Evolutionary conservation across 2,888 invertebrate genomes (phyloP).

Genomic region (Chironomus riparius): DNA sequence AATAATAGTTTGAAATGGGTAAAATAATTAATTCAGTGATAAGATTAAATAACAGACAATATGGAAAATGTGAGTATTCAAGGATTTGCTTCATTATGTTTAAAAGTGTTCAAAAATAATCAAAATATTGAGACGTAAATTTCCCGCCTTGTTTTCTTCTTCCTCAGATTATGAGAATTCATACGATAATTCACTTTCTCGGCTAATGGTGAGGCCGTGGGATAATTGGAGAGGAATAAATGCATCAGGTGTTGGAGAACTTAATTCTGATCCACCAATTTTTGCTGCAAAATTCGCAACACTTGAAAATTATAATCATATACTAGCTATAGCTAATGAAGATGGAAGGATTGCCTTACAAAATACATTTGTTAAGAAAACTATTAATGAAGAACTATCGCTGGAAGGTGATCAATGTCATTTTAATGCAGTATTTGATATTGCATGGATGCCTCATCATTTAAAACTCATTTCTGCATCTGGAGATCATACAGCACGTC

Average conservation of each 20-base stretch:
- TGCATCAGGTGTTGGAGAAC: constrained; percentile 44
- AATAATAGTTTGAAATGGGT: constrained; percentile 29
- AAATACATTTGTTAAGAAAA: constrained; percentile 43
- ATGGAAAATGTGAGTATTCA: constrained; percentile 18
- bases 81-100: not conserved
- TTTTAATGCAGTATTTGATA: constrained; percentile 80
- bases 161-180: constrained; percentile 47
- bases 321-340: constrained; percentile 76
- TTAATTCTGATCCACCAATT: constrained; percentile 60
- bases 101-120: not conserved
- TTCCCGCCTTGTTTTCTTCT: constrained; percentile 11
- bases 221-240: constrained; percentile 59
- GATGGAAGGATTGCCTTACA: constrained; percentile 58
- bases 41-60: constrained; percentile 30
- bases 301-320: constrained; percentile 54
- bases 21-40: constrained; percentile 30
- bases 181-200: constrained; percentile 55
- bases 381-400: constrained; percentile 39
- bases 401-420: constrained; percentile 55
- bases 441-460: constrained; percentile 73
- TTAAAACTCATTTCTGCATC: constrained; percentile 76
- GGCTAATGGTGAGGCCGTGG: constrained; percentile 52
- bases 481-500: constrained; percentile 69
- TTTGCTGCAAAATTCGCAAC: constrained; percentile 73
- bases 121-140: not conserved